Conservation (phyloP, 2,113 vertebrate species). For the Myiozetetes cayanensis region DNA sequence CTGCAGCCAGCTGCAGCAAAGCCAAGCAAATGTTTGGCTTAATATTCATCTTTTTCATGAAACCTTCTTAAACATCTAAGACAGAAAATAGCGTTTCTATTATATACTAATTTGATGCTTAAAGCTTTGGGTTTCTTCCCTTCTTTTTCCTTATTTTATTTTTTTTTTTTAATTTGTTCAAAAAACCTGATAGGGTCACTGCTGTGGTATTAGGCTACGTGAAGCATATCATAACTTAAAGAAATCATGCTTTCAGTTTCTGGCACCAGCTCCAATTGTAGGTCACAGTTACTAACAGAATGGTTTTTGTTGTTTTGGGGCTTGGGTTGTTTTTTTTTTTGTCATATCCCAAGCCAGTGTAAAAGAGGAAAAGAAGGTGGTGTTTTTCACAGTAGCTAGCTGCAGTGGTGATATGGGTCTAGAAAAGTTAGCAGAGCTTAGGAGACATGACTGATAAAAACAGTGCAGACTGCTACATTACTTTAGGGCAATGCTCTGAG, state of each 20-base stretch:
- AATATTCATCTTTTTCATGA: slow-evolving; percentile 70
- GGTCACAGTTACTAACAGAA: slow-evolving; percentile 57
- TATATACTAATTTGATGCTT: slow-evolving; percentile 63
- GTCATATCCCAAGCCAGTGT: slow-evolving; percentile 50
- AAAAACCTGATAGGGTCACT: slow-evolving; percentile 41
- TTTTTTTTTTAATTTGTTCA: slow-evolving; percentile 10
- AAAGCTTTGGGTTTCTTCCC: neutral
- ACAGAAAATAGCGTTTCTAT: slow-evolving; percentile 66
- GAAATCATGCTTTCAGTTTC: slow-evolving; percentile 58
- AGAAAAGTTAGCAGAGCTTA: neutral
- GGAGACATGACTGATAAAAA: slow-evolving; percentile 15
- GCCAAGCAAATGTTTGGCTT: slow-evolving; percentile 78
- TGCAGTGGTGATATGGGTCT: slow-evolving; percentile 10
- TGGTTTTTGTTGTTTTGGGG: neutral
- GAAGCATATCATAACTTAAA: slow-evolving; percentile 65
- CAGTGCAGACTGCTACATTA: neutral
- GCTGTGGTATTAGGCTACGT: slow-evolving; percentile 51
- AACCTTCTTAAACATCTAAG: slow-evolving; percentile 64
- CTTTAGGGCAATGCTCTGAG: neutral
- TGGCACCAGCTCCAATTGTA: slow-evolving; percentile 37
- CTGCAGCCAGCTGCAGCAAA: slow-evolving; percentile 70
- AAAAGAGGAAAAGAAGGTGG: slow-evolving; percentile 60
- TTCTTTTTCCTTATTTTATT: neutral
- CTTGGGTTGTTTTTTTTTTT: neutral
- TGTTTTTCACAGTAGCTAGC: slow-evolving; percentile 63